Conservation (phyloP, 1,140 invertebrate genomes). For the Drosophila elegans region DNA sequence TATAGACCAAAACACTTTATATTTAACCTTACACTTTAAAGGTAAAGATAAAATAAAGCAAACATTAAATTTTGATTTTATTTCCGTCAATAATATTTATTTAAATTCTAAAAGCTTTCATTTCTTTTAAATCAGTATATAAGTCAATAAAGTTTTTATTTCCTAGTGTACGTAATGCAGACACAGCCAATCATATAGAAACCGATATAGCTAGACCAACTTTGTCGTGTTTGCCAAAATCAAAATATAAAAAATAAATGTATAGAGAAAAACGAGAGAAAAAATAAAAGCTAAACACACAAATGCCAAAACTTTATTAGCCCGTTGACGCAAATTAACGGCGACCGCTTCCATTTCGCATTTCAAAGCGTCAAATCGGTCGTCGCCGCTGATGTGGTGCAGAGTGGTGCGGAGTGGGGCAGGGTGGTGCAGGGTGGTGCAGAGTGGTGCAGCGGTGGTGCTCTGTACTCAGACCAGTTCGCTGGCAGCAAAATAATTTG, state of each 20-base stretch:
- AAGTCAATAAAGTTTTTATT: not conserved
- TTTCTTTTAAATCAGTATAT: too few species aligned
- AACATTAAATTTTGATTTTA: too few species aligned
- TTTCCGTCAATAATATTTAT: too few species aligned
- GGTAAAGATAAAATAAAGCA: too few species aligned
- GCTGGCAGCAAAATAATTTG: slow-evolving; percentile 82
- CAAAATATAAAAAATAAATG: slow-evolving; percentile 27
- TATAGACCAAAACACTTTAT: too few species aligned
- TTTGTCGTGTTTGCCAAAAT: slow-evolving; percentile 52
- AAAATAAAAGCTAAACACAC: slow-evolving; percentile 49
- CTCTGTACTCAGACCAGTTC: slow-evolving; percentile 45
- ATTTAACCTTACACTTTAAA: too few species aligned
- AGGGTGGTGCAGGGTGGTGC: not conserved
- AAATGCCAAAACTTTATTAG: slow-evolving; percentile 83
- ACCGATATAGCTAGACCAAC: slow-evolving; percentile 50
- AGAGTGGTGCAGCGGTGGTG: slow-evolving; percentile 25
- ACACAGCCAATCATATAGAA: slow-evolving; percentile 41
- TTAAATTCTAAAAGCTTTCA: too few species aligned
- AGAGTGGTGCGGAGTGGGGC: slow-evolving; percentile 25
- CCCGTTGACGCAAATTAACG: slow-evolving; percentile 83
- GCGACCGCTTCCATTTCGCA: slow-evolving; percentile 81
- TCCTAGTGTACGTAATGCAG: slow-evolving; percentile 1
- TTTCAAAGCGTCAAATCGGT: slow-evolving; percentile 78
- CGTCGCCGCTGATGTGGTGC: slow-evolving; percentile 49
- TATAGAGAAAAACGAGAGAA: slow-evolving; percentile 11